A percentile compares a stretch with the other conserved stretches of the same genome.
Conservation (phyloP, 2,797 vertebrate genomes). For the Sebastes iracundus region DNA sequence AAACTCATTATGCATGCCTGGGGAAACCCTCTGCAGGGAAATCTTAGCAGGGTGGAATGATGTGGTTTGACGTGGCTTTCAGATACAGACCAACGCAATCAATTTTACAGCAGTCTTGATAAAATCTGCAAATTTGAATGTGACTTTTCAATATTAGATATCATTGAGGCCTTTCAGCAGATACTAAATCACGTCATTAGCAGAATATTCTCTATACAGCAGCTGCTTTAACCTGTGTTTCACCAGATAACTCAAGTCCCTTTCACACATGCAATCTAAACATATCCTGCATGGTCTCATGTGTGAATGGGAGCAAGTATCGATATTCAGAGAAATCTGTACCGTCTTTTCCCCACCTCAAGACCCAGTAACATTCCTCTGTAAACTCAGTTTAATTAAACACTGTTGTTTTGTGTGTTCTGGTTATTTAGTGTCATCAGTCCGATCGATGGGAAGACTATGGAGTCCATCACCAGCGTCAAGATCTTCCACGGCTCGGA, state of each 20-base stretch:
- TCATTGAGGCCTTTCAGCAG: slow-evolving; percentile 2
- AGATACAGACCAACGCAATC: slow-evolving; percentile 4
- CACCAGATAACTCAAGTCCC: background rate
- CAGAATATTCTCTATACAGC: background rate
- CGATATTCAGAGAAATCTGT: background rate
- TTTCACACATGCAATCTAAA: background rate
- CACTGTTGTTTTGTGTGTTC: background rate
- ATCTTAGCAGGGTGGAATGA: slow-evolving; percentile 8
- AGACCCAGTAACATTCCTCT: background rate
- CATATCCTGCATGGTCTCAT: background rate
- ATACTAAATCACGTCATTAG: background rate
- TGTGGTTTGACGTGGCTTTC: slow-evolving; percentile 5
- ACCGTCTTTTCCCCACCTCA: background rate
- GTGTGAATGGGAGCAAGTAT: background rate
- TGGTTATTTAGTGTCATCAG: slow-evolving; percentile 88
- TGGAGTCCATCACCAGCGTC: slow-evolving; percentile 96
- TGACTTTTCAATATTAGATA: background rate
- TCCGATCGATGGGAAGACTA: slow-evolving; percentile 95
- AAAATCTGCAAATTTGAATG: slow-evolving; percentile 11
- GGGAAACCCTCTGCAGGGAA: slow-evolving; percentile 7
- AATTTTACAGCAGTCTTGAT: slow-evolving; percentile 32
- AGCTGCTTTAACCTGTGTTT: background rate
- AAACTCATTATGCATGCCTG: slow-evolving; percentile 19
- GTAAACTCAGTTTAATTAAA: background rate
- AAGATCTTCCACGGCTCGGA: slow-evolving; percentile 99